These are phyloP conservation scores for Formicarius rufipectus DNA, from an alignment of 2,113 vertebrate species.

Conservation along the genomic window DNA sequence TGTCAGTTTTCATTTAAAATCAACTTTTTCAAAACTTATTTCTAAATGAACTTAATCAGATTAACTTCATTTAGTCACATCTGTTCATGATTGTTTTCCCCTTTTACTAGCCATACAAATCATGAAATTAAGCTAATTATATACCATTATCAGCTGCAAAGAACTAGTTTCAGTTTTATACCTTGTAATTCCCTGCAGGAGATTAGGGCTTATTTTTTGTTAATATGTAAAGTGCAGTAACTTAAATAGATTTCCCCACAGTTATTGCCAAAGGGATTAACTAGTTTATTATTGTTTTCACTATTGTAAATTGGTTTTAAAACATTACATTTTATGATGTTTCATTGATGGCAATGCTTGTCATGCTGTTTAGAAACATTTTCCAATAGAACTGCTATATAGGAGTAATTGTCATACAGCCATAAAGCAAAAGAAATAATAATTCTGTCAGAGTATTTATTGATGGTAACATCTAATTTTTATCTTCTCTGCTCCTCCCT, in stretches of 20 bases:
- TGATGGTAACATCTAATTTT: conserved; percentile 29
- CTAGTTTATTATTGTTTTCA: conserved; percentile 59
- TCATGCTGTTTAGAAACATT: conserved; percentile 14
- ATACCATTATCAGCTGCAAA: conserved; percentile 69
- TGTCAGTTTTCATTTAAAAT: conserved; percentile 78
- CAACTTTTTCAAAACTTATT: conserved; percentile 78
- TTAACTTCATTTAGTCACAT: conserved; percentile 78
- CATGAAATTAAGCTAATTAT: conserved; percentile 77
- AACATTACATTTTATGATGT: conserved; percentile 55
- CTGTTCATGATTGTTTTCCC: conserved; percentile 71
- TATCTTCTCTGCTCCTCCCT: conserved; percentile 11
- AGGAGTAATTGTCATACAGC: background rate
- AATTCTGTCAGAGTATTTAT: background rate
- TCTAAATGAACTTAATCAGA: conserved; percentile 76
- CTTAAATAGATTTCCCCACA: conserved; percentile 58
- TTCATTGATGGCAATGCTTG: conserved; percentile 21
- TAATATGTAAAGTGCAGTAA: conserved; percentile 60
- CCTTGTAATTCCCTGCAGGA: conserved; percentile 67
- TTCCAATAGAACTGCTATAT: background rate
- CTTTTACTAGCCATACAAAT: conserved; percentile 73
- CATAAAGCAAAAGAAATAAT: conserved; percentile 8
- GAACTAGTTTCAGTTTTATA: conserved; percentile 69
- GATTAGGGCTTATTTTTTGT: conserved; percentile 62
- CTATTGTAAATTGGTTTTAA: conserved; percentile 60
- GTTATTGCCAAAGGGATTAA: conserved; percentile 60